These are phyloP conservation scores for Tinea semifulvella DNA, from an alignment of 2,888 invertebrate species.

Conservation along the genomic window DNA sequence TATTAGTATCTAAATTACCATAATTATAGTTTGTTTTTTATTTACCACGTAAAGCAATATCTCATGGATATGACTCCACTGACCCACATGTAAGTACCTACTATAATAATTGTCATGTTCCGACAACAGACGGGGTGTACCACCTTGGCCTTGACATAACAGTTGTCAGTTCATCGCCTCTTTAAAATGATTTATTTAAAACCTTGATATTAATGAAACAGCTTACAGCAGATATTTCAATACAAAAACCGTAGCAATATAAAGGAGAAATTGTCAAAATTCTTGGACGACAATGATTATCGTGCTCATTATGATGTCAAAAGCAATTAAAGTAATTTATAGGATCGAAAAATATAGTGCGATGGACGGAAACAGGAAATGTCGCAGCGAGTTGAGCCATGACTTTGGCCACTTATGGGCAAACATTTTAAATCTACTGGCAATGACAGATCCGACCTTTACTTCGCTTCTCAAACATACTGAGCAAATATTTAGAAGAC, in stretches of 20 bases:
- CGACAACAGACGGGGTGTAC: too few relatives aligned
- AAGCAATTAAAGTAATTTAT: conserved; percentile 6
- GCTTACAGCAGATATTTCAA: neutral
- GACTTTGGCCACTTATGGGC: conserved; percentile 15
- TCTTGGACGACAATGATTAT: conserved; percentile 1
- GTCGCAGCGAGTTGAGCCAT: neutral
- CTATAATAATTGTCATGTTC: too few relatives aligned
- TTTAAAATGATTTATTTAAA: conserved; percentile 7
- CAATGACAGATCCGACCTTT: conserved; percentile 44
- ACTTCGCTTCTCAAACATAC: conserved; percentile 34
- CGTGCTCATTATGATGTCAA: neutral
- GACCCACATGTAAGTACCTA: too few relatives aligned
- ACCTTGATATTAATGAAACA: conserved; percentile 1
- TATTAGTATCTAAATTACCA: too few relatives aligned
- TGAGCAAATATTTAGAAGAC: conserved; percentile 36
- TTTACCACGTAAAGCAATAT: too few relatives aligned
- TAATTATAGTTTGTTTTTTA: too few relatives aligned
- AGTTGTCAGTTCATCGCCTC: neutral
- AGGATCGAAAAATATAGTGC: neutral
- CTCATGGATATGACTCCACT: too few relatives aligned
- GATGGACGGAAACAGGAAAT: conserved; percentile 12
- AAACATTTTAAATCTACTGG: conserved; percentile 33
- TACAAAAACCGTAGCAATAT: conserved; percentile 5
- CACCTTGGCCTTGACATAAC: neutral
- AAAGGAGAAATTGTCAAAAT: neutral